Evolutionary conservation across 2,888 invertebrate species (phyloP), one percentile per base, ranked within the genome.

Genomic region (Caenorhabditis uteleia): DNA sequence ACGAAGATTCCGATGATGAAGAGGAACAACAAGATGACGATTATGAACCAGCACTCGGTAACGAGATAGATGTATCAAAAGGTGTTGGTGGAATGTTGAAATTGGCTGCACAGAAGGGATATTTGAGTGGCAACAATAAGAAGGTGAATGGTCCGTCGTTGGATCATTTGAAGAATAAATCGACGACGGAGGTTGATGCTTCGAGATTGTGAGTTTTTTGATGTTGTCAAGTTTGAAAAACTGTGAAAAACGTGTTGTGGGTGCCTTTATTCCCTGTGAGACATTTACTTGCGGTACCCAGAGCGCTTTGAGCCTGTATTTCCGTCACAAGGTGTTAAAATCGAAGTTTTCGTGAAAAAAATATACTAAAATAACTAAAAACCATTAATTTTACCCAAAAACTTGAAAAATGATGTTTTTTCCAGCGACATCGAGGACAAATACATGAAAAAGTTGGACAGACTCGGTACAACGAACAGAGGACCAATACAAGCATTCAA

Each of bases 51-150:
- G 80, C 78, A 14, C 68, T 82, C 18, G 82, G 82, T 38, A 68
- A 68, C 10, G 81, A 82, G 54, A 65, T 70, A 6, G 81, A 82
- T 53, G 77, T 73, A 14, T 75, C 77, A 60, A 88, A 89, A 55
- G 75, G 75, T 45, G 73, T 77, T 27, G 73, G 72, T 14, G 77
- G 70, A 5, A 82, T 82, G 82, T 57, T 82, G 23, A 75, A 77
- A 40, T 47, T 82, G 45, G 82, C 82, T 16, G 74, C 71, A 14
- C 70, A 76, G 54, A 76, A 76, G 55, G 76, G 74, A 39, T 76
- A 76, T 48, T 59, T 76, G 20, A 57, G 46, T 25, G 69, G 74
- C 49, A 62, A 67, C 12, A 72, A 70, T 20, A 62, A 48, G 43
- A 75, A 60, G 56, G 70, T 43, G 49, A 60, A 27, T 12, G 76